These are phyloP conservation scores for Anarrhichthys ocellatus DNA, from an alignment of 2,113 vertebrate genomes.

Conservation along the genomic window DNA sequence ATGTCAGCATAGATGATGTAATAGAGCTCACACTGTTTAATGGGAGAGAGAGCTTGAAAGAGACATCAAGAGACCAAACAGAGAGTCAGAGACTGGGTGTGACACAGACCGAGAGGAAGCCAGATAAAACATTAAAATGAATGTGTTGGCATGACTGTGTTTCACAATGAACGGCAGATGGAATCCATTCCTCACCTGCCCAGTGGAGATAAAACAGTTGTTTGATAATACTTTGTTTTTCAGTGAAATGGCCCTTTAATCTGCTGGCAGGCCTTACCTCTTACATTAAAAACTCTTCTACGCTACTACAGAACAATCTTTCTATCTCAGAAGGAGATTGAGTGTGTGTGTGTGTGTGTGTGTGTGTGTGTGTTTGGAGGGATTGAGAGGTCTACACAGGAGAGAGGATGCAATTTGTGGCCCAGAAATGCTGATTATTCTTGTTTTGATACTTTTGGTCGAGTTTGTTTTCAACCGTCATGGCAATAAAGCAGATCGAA, in stretches of 20 bases:
- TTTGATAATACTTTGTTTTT: conserved; percentile 26
- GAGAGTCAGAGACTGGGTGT: not conserved
- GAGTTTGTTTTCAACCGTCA: conserved; percentile 40
- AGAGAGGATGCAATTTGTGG: conserved; percentile 50
- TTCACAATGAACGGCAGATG: conserved; percentile 9
- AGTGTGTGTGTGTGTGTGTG: conserved; percentile 17
- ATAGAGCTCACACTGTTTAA: not conserved
- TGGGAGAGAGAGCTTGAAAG: not conserved
- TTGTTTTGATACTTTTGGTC: conserved; percentile 51
- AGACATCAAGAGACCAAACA: not conserved
- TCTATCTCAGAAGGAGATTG: conserved; percentile 23
- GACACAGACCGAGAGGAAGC: not conserved
- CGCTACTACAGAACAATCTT: conserved; percentile 32
- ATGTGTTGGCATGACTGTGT: conserved; percentile 5
- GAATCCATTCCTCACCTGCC: conserved; percentile 19
- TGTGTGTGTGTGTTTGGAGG: conserved; percentile 2
- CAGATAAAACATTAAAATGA: conserved; percentile 9
- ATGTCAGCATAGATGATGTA: too few species aligned
- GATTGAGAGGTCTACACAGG: not conserved
- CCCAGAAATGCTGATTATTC: conserved; percentile 49
- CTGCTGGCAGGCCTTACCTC: not conserved
- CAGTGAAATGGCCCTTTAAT: conserved; percentile 8
- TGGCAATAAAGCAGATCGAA: conserved; percentile 23
- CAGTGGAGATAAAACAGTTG: not conserved
- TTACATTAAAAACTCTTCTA: conserved; percentile 24